Conservation (phyloP, 2,888 invertebrate species). For the Hemistola chrysoprasaria region DNA sequence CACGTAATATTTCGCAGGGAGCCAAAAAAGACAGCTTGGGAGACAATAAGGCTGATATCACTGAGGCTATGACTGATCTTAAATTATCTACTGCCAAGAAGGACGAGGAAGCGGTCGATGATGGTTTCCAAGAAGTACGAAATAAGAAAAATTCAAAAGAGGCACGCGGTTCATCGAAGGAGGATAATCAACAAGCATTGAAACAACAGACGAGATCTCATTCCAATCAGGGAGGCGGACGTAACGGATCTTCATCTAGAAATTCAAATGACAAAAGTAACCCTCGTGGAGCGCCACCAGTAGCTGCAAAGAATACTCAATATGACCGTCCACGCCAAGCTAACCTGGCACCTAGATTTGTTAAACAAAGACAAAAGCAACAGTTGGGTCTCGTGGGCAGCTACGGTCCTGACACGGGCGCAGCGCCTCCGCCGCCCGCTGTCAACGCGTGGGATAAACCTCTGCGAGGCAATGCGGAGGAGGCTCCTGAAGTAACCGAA, state of each 20-base stretch:
- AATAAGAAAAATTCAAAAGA: slow-evolving; percentile 89
- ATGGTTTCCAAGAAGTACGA: slow-evolving; percentile 92
- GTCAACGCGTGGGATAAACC: slow-evolving; percentile 95
- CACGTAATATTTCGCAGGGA: slow-evolving; percentile 49
- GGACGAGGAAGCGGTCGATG: slow-evolving; percentile 81
- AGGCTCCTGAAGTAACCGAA: slow-evolving; percentile 52
- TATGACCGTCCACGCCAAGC: slow-evolving; percentile 80
- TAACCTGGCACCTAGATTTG: slow-evolving; percentile 89
- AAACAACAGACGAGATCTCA: slow-evolving; percentile 72
- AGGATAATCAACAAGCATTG: slow-evolving; percentile 52
- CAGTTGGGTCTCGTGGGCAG: slow-evolving; percentile 67
- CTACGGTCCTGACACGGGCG: slow-evolving; percentile 78
- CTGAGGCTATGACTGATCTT: slow-evolving; percentile 69
- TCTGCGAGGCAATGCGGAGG: slow-evolving; percentile 81
- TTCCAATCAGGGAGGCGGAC: slow-evolving; percentile 69
- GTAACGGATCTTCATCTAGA: slow-evolving; percentile 69
- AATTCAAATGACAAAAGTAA: slow-evolving; percentile 67
- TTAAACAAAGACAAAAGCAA: slow-evolving; percentile 86
- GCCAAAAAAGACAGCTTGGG: slow-evolving; percentile 54
- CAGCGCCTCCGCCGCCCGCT: slow-evolving; percentile 85
- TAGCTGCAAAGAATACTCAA: slow-evolving; percentile 60
- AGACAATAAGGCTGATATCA: slow-evolving; percentile 62
- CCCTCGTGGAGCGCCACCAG: slow-evolving; percentile 57
- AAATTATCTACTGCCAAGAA: slow-evolving; percentile 61
- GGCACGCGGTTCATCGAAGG: slow-evolving; percentile 60